Conservation (phyloP, 2,113 vertebrate genomes). For the Archilochus colubris region DNA sequence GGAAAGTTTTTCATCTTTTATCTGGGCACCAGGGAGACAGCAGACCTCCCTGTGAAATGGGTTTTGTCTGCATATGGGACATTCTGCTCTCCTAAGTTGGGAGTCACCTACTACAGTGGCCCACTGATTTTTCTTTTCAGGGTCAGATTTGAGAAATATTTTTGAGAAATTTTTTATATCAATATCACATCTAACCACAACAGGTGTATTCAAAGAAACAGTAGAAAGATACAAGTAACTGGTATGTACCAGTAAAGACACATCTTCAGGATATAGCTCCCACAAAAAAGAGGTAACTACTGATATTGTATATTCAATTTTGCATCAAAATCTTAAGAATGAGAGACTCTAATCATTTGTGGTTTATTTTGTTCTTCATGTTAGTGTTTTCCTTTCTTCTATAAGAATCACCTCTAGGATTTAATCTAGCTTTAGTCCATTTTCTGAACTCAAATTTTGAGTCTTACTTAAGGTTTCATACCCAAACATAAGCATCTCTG, state of each 20-base stretch:
- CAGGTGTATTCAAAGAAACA: not conserved
- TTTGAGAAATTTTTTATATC: not conserved
- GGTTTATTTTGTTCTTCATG: not conserved
- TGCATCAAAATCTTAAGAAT: not conserved
- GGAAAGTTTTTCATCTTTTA: too few relatives aligned
- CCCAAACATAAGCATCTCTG: too few relatives aligned
- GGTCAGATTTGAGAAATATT: too few relatives aligned
- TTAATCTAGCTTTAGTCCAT: not conserved
- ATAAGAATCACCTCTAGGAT: rapidly evolving
- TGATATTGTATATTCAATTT: not conserved
- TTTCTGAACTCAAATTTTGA: not conserved
- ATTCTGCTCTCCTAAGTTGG: too few relatives aligned
- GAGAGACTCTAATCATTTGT: not conserved
- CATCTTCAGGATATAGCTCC: not conserved
- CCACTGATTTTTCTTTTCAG: too few relatives aligned
- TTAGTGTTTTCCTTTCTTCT: not conserved
- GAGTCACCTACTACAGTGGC: too few relatives aligned
- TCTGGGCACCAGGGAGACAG: too few relatives aligned
- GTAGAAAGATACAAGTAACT: not conserved
- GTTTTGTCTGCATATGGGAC: too few relatives aligned
- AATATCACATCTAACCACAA: not conserved
- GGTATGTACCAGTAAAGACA: not conserved
- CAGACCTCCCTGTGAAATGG: too few relatives aligned
- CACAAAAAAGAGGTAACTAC: not conserved
- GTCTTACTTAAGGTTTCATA: not conserved